phyloP scores from a whole-genome alignment of 2,888 invertebrate genomes.

The Rhyacophila evoluta region DNA sequence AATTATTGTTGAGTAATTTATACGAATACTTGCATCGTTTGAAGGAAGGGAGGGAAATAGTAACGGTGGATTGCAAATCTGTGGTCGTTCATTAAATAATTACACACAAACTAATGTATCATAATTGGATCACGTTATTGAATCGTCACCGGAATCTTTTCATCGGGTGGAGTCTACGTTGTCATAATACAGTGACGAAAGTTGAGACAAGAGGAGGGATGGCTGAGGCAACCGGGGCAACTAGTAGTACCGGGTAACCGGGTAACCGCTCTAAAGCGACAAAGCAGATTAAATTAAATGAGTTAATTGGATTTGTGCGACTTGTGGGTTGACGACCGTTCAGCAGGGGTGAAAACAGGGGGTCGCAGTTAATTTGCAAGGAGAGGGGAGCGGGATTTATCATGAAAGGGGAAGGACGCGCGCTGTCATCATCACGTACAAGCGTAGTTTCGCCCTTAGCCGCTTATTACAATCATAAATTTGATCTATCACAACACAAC shows the following conservation, averaged over 20 bases:
- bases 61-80: too few species aligned
- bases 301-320: conserved; percentile 71
- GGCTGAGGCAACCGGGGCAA: not conserved
- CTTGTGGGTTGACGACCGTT: conserved; percentile 25
- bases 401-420: conserved; percentile 8
- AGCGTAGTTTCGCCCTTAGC: conserved; percentile 9
- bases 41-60: too few species aligned
- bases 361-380: conserved; percentile 23
- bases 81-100: too few species aligned
- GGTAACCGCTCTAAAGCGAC: conserved; percentile 39
- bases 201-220: not conserved
- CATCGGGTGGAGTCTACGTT: not conserved
- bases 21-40: too few species aligned
- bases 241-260: not conserved
- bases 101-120: too few species aligned
- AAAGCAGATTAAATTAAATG: conserved; percentile 65
- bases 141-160: too few species aligned
- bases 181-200: not conserved
- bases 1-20: too few species aligned
- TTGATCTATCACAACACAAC: conserved; percentile 12
- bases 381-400: conserved; percentile 27
- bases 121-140: too few species aligned
- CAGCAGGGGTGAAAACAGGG: conserved; percentile 26
- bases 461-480: conserved; percentile 5
- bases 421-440: conserved; percentile 15